Evolutionary conservation across 2,797 vertebrate species (phyloP), one percentile per base, ranked within the genome.

Genomic region (Sphenopsis melanotis): DNA sequence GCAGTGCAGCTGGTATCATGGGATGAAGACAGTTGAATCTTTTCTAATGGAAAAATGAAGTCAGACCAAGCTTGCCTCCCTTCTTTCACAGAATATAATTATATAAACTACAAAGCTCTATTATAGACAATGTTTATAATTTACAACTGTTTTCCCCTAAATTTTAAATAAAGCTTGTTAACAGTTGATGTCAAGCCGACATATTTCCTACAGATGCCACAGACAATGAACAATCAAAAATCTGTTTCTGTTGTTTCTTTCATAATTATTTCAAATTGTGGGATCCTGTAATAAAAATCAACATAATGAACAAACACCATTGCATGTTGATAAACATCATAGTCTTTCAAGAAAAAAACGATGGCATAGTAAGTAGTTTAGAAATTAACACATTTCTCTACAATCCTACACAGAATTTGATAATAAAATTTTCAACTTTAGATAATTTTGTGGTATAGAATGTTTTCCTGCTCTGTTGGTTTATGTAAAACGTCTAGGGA

Each of bases 201-300:
- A 92, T 94, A 97, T 97, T 98, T 98, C 94, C 93, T 97, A 96
- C 97, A 97, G 97, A 98, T 98, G 96, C 96, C 83, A 83, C 90
- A 92, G 97, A 98, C 97, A 98, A 97, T 97, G 96, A 98, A 98
- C 96, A 98, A 98, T 98, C 96, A 97, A 96, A 97, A 98, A 97
- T 92, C 89, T 90, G 88, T 96, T 97, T 95, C 96, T 90, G 93
- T 95, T 97, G 80, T 93, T 97, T 97, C 80, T 90, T 93, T 96
- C 23, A 15, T 96, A 97, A 97, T 98, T 97, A 96, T 96, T 97
- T 94, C 85, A 97, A 98, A 98, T 97, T 97, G 94, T 98, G 94
- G 82, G 87, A 97, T 97, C 93, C 96, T 76, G 49, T 98, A 97
- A 97, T 97, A 97, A 98, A 98, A 97, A 97, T 97, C 95, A 97